phyloP scores from a whole-genome alignment of 1,140 invertebrate species.

The Drosophila novamexicana region DNA sequence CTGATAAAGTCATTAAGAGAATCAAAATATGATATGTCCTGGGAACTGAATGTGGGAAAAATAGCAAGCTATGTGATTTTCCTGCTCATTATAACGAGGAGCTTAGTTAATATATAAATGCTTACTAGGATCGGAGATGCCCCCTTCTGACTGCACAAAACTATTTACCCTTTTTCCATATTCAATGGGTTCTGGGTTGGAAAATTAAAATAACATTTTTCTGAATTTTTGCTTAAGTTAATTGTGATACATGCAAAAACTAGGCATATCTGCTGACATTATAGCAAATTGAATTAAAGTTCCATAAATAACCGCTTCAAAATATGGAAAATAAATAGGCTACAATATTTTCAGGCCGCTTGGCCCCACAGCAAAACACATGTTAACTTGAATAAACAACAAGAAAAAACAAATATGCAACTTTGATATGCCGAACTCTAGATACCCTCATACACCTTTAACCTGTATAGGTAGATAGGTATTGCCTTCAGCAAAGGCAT shows the following conservation, averaged over 20 bases:
- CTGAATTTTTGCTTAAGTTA: neutral
- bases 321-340: constrained; percentile 9
- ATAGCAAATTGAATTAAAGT: constrained; percentile 41
- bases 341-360: constrained; percentile 3
- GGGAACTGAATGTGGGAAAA: neutral
- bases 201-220: neutral
- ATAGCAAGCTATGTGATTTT: neutral
- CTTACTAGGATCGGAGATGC: too few relatives aligned
- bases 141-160: too few relatives aligned
- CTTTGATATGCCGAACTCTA: neutral
- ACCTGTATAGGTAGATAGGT: too few relatives aligned
- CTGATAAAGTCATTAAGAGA: constrained; percentile 18
- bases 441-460: neutral
- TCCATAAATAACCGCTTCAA: constrained; percentile 1
- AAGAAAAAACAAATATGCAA: neutral
- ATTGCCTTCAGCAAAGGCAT: too few relatives aligned
- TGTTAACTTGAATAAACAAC: constrained; percentile 29
- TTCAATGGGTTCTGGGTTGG: neutral
- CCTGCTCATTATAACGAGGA: too few relatives aligned
- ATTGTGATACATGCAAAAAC: neutral
- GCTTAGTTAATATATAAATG: too few relatives aligned
- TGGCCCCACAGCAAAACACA: neutral
- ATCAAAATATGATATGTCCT: constrained; percentile 6
- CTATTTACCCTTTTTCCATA: too few relatives aligned
- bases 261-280: constrained; percentile 12